Conservation (phyloP, 92 coral and sea anemone species). For the Muricea muricata region DNA sequence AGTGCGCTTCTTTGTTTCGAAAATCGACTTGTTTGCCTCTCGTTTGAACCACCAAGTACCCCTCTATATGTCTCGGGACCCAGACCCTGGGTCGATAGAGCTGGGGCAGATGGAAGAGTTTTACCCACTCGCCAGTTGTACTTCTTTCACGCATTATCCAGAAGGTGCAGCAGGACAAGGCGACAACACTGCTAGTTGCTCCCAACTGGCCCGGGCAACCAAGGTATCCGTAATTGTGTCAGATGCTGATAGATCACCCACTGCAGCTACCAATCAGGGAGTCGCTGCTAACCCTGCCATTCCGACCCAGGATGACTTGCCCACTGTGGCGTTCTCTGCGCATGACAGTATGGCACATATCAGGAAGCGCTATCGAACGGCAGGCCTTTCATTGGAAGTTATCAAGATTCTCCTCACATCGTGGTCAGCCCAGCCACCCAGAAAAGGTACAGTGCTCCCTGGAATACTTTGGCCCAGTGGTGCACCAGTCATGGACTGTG, state of each 20-base stretch:
- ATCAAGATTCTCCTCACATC: slow-evolving; percentile 38
- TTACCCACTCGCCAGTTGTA: not conserved
- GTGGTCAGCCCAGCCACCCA: slow-evolving; percentile 35
- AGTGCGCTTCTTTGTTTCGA: not conserved
- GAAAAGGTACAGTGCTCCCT: slow-evolving; percentile 43
- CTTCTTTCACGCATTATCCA: slow-evolving; percentile 52
- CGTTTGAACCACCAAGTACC: too few relatives aligned
- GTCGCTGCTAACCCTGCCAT: slow-evolving; percentile 56
- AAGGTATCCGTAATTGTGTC: slow-evolving; percentile 37
- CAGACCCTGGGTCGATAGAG: not conserved
- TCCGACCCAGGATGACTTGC: slow-evolving; percentile 36
- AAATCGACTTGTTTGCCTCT: too few relatives aligned
- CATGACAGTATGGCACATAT: slow-evolving; percentile 38
- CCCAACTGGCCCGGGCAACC: slow-evolving; percentile 45
- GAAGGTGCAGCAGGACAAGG: slow-evolving; percentile 28
- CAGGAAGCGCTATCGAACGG: slow-evolving; percentile 37
- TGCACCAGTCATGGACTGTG: slow-evolving; percentile 46
- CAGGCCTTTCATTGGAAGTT: slow-evolving; percentile 44
- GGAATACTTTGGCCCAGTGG: slow-evolving; percentile 48
- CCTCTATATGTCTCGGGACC: too few relatives aligned
- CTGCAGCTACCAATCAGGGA: slow-evolving; percentile 33
- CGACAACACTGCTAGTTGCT: slow-evolving; percentile 41
- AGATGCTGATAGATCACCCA: slow-evolving; percentile 27
- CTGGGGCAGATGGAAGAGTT: not conserved
- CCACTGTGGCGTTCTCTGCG: slow-evolving; percentile 56